phyloP scores from a whole-genome alignment of 23 tunicate species.

The Botrylloides violaceus region DNA sequence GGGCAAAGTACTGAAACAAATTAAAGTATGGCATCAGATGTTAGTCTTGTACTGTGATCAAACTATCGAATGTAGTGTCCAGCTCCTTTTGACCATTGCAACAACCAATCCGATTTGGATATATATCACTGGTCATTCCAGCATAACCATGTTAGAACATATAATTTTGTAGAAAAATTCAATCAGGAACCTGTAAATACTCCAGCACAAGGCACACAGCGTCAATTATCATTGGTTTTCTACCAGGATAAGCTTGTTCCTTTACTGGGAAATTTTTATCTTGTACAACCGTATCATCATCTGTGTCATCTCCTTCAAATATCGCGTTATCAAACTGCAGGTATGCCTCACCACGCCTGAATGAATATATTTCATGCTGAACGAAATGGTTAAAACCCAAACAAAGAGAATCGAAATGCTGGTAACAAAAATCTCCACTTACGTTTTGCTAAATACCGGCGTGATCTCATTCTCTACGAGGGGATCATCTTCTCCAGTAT shows the following conservation, averaged over 20 bases:
- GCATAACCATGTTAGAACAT: neutral
- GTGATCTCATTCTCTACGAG: conserved; percentile 1
- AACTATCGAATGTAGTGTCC: no score
- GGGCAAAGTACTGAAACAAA: conserved; percentile 53
- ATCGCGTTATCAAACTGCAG: conserved; percentile 28
- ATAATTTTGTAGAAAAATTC: neutral
- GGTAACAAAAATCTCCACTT: neutral
- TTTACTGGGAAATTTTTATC: neutral
- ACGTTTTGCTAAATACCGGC: no score
- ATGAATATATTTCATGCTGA: neutral
- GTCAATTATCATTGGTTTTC: conserved; percentile 16
- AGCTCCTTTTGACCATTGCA: no score
- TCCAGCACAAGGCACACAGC: conserved; percentile 7
- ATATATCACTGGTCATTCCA: neutral
- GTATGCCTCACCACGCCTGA: conserved; percentile 5
- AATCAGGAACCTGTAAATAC: conserved; percentile 11
- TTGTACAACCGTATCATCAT: neutral
- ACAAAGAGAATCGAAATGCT: neutral
- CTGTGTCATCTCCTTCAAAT: conserved; percentile 17
- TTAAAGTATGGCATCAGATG: neutral
- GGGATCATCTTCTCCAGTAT: neutral
- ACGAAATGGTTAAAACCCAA: neutral
- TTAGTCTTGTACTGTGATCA: no score
- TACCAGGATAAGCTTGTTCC: conserved; percentile 15
- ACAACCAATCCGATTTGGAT: no score